phyloP scores from a whole-genome alignment of 2,797 vertebrate genomes.

The Microctenopoma stevenorrisi region DNA sequence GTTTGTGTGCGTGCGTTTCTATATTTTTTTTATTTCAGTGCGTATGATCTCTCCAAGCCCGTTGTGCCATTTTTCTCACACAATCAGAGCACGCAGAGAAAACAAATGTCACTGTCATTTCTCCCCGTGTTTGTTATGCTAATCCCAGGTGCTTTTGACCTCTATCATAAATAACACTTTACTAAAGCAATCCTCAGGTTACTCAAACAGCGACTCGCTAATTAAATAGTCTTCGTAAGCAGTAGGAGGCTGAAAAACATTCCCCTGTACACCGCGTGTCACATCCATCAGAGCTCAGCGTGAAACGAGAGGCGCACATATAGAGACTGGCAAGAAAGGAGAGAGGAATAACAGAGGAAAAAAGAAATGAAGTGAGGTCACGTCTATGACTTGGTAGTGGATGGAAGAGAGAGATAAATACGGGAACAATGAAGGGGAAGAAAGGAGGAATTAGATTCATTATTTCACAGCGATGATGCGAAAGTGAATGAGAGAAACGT shows the following conservation, averaged over 20 bases:
- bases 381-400: constrained; percentile 20
- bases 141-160: constrained; percentile 73
- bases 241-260: constrained; percentile 58
- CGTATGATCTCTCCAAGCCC: constrained; percentile 48
- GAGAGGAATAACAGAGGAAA: constrained; percentile 9
- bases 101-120: constrained; percentile 47
- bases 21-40: constrained; percentile 48
- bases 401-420: constrained; percentile 11
- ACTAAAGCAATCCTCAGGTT: constrained; percentile 49
- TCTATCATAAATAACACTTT: constrained; percentile 67
- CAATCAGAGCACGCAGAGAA: constrained; percentile 46
- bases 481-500: constrained; percentile 30
- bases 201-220: constrained; percentile 63
- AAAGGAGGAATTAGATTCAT: constrained; percentile 10
- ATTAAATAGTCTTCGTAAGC: constrained; percentile 61
- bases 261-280: constrained; percentile 32
- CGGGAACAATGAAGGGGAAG: neutral
- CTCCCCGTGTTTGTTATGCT: constrained; percentile 44
- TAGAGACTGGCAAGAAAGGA: constrained; percentile 13
- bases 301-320: constrained; percentile 39
- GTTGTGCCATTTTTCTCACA: constrained; percentile 67
- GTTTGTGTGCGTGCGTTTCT: constrained; percentile 32
- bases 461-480: constrained; percentile 37
- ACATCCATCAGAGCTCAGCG: constrained; percentile 62
- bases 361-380: constrained; percentile 36